A percentile compares a stretch with the other conserved stretches of the same genome.
phyloP scores from a whole-genome alignment of 2,797 vertebrate genomes.

The Odontamblyopus lacepedii region DNA sequence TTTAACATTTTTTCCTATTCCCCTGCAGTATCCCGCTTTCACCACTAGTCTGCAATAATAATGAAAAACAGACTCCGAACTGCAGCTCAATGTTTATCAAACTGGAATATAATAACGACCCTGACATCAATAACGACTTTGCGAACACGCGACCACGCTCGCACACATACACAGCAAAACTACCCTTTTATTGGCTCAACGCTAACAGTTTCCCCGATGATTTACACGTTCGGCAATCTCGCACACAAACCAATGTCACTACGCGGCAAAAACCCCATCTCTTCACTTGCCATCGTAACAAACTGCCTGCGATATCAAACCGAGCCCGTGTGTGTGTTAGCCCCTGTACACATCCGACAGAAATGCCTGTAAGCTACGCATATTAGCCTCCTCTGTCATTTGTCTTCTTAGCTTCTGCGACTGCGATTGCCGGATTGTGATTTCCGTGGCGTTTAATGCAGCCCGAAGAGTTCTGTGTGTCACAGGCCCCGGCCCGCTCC shows the following conservation, averaged over 20 bases:
- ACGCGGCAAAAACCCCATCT: background rate
- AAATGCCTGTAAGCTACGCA: conserved; percentile 1
- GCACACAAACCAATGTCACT: background rate
- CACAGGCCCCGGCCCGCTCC: conserved; percentile 52
- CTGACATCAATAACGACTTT: background rate
- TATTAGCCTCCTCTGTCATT: background rate
- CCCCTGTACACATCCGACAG: background rate
- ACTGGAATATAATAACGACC: background rate
- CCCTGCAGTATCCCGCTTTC: no score
- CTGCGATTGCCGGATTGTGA: background rate
- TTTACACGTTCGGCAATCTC: background rate
- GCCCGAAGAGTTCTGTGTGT: conserved; percentile 34
- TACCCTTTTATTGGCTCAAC: background rate
- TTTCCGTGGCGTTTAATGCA: conserved; percentile 19
- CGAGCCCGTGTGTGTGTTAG: background rate
- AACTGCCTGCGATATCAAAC: background rate
- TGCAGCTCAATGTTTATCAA: background rate
- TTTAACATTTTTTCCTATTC: no score
- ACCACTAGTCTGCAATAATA: no score
- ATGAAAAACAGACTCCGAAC: background rate
- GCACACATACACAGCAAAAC: background rate
- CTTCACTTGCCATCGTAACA: background rate
- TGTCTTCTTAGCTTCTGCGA: background rate
- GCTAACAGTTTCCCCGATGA: background rate
- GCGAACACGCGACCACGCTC: background rate